phyloP scores from a whole-genome alignment of 2,113 vertebrate species.

The Callipepla squamata region DNA sequence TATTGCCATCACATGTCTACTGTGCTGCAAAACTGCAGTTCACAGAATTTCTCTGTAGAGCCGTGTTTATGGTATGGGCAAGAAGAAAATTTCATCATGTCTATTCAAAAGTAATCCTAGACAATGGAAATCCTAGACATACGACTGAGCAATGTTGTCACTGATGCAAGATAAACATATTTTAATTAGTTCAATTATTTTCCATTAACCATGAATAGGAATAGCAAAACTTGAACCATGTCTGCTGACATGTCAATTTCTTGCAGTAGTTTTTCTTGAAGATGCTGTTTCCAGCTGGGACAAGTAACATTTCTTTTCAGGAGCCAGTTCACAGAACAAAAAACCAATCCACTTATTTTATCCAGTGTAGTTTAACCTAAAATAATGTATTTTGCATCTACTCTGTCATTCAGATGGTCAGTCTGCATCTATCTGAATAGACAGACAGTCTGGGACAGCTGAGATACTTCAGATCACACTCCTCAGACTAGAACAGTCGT shows the following conservation, averaged over 20 bases:
- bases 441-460: background rate
- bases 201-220: background rate
- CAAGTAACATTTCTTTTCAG: background rate
- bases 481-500: background rate
- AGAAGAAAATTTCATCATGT: slow-evolving; percentile 25
- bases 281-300: background rate
- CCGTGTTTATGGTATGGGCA: slow-evolving; percentile 11
- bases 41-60: background rate
- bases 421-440: background rate
- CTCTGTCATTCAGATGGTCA: background rate
- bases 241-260: background rate
- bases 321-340: background rate
- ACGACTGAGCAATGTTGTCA: background rate
- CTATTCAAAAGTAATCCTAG: slow-evolving; percentile 49
- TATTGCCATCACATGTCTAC: background rate
- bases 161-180: slow-evolving; percentile 30
- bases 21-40: background rate
- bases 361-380: background rate
- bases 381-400: background rate
- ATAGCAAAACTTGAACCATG: background rate
- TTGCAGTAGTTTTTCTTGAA: background rate
- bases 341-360: background rate
- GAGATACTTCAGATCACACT: background rate
- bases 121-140: slow-evolving; percentile 10
- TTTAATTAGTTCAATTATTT: slow-evolving; percentile 43